phyloP scores from a whole-genome alignment of 64 coral and sea anemone genomes.

The Porites australiensis region DNA sequence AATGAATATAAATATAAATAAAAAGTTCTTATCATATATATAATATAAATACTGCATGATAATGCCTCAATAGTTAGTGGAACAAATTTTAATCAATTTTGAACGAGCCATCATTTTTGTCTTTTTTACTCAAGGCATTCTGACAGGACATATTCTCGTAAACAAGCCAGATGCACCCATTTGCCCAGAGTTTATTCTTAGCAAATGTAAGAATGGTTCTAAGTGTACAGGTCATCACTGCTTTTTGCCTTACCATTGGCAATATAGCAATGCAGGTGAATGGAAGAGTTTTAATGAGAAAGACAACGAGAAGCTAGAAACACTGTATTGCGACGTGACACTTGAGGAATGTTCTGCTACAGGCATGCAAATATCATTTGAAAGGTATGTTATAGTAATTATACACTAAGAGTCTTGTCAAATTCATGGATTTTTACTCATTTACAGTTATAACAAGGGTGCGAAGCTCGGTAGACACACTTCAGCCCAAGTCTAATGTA shows the following conservation, averaged over 20 bases:
- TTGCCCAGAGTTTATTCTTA: conserved; percentile 63
- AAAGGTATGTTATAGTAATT: no score
- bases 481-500: no score
- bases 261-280: conserved; percentile 17
- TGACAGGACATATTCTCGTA: conserved; percentile 26
- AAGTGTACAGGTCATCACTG: conserved; percentile 77
- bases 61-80: no score
- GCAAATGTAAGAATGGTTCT: conserved; percentile 61
- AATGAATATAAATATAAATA: no score
- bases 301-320: conserved; percentile 78
- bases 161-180: conserved; percentile 21
- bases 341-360: not conserved
- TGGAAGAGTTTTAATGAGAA: conserved; percentile 60
- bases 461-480: no score
- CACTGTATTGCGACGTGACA: conserved; percentile 71
- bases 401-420: no score
- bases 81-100: no score
- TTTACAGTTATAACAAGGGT: no score
- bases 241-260: conserved; percentile 74
- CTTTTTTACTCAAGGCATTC: not conserved
- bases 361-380: not conserved
- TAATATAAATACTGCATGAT: no score
- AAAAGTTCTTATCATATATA: no score
- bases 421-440: no score
- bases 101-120: not conserved